Evolutionary conservation across 2,888 invertebrate genomes (phyloP), one percentile per base, ranked within the genome.

Genomic region (Tupiocoris notatus): DNA sequence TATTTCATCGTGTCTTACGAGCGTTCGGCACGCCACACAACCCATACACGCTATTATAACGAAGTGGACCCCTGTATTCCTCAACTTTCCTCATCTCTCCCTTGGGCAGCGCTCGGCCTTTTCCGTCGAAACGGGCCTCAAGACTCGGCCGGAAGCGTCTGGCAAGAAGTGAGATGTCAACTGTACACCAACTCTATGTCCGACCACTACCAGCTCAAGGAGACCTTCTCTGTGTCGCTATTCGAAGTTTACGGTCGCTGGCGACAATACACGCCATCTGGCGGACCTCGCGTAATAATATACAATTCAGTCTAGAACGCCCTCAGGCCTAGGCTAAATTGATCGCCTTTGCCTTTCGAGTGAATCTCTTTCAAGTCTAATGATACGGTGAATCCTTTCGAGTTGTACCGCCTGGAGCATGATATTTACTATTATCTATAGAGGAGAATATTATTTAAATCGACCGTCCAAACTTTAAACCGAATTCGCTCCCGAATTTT

Each of bases 121-220:
- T 39, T 39, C 39, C 39, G 39, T 39, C 39, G 39, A 39, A 39
- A 39, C 12, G 39, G 39, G 39, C 39, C 39, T n/a, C 39, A 39
- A 39, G 6, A 3, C 39, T 39, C 39, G 39, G 24, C 64, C 64
- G 64, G 64, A 64, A 64, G 64, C 64, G 64, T 64, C 64, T 25
- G 25, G 18, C 20, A 12, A 39, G 62, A 22, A 64, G 25, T 24
- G 64, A 64, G 64, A 63, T 63, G 63, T 24, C 24, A 64, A 63
- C 25, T 6, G 24, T 18, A 39, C 12, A 39, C 39, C 39, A n/a
- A n/a, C n/a, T n/a, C n/a, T n/a, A n/a, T n/a, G n/a, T n/a, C n/a
- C n/a, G n/a, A n/a, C n/a, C n/a, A n/a, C n/a, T n/a, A n/a, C n/a
- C 39, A 39, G 12, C 39, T 39, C 39, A 39, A 39, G 39, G 6